phyloP scores from a whole-genome alignment of 2,797 vertebrate genomes.

The Pteropus rufus region DNA sequence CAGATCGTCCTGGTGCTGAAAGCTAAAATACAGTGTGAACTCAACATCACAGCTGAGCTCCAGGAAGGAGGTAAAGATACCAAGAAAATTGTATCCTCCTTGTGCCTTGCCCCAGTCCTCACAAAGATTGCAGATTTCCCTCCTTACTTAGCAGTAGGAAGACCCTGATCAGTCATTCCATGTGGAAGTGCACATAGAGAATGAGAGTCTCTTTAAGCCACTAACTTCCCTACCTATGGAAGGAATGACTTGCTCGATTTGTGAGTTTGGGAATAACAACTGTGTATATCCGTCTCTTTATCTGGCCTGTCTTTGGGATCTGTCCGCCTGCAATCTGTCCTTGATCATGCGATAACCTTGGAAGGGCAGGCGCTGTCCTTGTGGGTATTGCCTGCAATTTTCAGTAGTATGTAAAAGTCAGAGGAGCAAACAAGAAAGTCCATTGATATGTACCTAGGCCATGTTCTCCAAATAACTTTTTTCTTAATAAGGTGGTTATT shows the following conservation, averaged over 20 bases:
- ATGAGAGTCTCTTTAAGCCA: not conserved
- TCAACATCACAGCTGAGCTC: slow-evolving; percentile 85
- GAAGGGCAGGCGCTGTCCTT: not conserved
- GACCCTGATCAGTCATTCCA: not conserved
- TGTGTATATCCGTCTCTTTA: not conserved
- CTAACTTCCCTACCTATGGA: not conserved
- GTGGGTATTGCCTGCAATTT: not conserved
- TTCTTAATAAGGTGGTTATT: slow-evolving; percentile 19
- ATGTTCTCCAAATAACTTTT: not conserved
- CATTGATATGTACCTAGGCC: not conserved
- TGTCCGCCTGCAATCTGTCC: not conserved
- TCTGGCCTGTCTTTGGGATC: not conserved
- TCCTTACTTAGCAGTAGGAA: not conserved
- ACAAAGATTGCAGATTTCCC: not conserved
- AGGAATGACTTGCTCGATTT: not conserved
- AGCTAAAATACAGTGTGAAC: slow-evolving; percentile 89
- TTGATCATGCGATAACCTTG: not conserved
- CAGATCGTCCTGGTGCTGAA: slow-evolving; percentile 91
- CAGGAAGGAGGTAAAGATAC: slow-evolving; percentile 83
- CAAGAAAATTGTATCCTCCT: not conserved
- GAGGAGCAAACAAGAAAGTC: not conserved
- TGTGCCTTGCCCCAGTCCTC: not conserved
- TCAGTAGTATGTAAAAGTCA: not conserved
- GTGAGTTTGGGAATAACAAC: not conserved
- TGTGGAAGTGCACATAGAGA: not conserved